A percentile compares a stretch with the other conserved stretches of the same genome.
phyloP scores from a whole-genome alignment of 2,113 vertebrate genomes.

The Rattus rattus region DNA sequence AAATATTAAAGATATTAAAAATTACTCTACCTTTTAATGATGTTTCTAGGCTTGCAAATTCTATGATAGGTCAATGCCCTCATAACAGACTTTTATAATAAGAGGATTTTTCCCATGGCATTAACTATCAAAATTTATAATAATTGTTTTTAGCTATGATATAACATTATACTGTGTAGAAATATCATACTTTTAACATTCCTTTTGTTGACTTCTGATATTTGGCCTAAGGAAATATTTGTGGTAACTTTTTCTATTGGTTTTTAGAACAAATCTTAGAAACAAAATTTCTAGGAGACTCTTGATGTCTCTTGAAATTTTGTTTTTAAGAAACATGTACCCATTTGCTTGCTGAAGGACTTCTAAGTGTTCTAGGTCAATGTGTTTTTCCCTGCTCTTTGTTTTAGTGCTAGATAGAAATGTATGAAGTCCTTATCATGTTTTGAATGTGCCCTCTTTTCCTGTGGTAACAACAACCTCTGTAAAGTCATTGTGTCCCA shows the following conservation, averaged over 20 bases:
- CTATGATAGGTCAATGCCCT: background rate
- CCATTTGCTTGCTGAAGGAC: background rate
- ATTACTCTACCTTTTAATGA: background rate
- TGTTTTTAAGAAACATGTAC: background rate
- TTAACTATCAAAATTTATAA: background rate
- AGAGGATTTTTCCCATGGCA: background rate
- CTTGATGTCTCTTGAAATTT: background rate
- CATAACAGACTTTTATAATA: background rate
- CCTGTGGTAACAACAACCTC: background rate
- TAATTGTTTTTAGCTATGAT: background rate
- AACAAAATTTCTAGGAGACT: background rate
- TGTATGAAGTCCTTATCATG: accelerated
- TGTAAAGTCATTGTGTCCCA: background rate
- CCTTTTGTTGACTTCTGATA: background rate
- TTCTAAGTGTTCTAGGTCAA: background rate
- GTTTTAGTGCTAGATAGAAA: background rate
- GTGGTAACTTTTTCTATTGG: background rate
- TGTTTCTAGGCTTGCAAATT: background rate
- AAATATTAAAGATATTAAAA: background rate
- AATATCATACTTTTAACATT: background rate
- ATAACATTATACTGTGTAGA: background rate
- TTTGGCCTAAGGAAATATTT: background rate
- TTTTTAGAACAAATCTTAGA: background rate
- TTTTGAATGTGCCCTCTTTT: background rate
- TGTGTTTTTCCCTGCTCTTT: background rate